These are phyloP conservation scores for Drosophila gunungcola DNA, from an alignment of 1,140 invertebrate species.

Conservation along the genomic window DNA sequence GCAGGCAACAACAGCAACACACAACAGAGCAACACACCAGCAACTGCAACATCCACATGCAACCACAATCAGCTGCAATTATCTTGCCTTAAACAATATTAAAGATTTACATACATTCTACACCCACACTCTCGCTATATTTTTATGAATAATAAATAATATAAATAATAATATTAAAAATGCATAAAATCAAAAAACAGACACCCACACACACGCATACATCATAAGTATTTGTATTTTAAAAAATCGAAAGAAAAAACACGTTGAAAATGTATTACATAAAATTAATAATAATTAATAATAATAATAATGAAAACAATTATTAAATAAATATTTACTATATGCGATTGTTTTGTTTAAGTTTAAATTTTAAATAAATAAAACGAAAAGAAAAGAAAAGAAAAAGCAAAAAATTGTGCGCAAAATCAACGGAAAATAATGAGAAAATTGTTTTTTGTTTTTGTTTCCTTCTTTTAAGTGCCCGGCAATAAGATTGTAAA, in stretches of 20 bases:
- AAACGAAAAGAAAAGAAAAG: constrained; percentile 20
- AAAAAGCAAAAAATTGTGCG: constrained; percentile 35
- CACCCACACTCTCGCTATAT: constrained; percentile 37
- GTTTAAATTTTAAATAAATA: constrained; percentile 66
- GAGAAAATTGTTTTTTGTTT: constrained; percentile 42
- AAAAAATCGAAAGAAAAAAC: constrained; percentile 65
- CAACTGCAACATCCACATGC: constrained; percentile 31
- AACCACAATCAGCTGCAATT: constrained; percentile 66
- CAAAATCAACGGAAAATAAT: constrained; percentile 40
- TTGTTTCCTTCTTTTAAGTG: constrained; percentile 57
- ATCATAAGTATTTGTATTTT: constrained; percentile 78
- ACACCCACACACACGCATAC: constrained; percentile 36
- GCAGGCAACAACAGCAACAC: constrained; percentile 8
- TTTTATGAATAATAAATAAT: constrained; percentile 65
- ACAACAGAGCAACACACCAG: constrained; percentile 28
- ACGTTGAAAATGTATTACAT: constrained; percentile 82
- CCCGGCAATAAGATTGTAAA: constrained; percentile 82
- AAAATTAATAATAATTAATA: constrained; percentile 64
- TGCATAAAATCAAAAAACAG: constrained; percentile 37
- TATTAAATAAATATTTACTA: constrained; percentile 50
- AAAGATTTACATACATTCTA: constrained; percentile 19
- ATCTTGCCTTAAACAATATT: constrained; percentile 69
- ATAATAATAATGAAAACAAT: constrained; percentile 59
- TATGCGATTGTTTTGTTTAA: constrained; percentile 80
- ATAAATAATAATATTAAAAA: constrained; percentile 66